Evolutionary conservation across 2,888 invertebrate genomes (phyloP).

Genomic region (Melanostoma scalare): DNA sequence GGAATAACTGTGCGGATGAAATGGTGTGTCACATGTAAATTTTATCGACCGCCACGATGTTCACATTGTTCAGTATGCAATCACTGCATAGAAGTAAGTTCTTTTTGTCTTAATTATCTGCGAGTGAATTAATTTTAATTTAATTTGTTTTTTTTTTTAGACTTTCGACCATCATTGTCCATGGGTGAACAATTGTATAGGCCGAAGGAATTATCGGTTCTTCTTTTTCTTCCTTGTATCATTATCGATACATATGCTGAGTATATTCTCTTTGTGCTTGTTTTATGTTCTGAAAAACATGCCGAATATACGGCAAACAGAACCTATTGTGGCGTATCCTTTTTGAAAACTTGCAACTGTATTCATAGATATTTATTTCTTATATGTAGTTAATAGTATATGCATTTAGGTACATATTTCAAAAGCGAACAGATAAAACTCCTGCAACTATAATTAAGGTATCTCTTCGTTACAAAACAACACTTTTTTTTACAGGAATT

Average conservation of each 20-base stretch:
- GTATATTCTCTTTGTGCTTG: constrained; percentile 96
- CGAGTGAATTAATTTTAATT: constrained; percentile 52
- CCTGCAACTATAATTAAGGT: too few relatives aligned
- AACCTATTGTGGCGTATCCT: constrained; percentile 94
- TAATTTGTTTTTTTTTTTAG: constrained; percentile 84
- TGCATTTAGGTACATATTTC: too few relatives aligned
- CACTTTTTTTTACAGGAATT: too few relatives aligned
- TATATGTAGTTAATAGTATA: not conserved
- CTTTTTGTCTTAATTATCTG: constrained; percentile 21
- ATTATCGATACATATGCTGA: constrained; percentile 97
- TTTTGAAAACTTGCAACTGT: constrained; percentile 79
- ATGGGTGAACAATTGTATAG: constrained; percentile 98
- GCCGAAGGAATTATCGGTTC: constrained; percentile 97
- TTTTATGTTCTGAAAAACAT: constrained; percentile 94
- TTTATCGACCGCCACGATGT: constrained; percentile 99
- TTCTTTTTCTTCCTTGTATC: constrained; percentile 99
- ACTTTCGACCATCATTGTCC: constrained; percentile 99
- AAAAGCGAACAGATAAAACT: too few relatives aligned
- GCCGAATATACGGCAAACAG: constrained; percentile 89
- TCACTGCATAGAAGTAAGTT: constrained; percentile 95
- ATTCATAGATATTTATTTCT: constrained; percentile 3
- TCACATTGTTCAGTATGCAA: constrained; percentile 99
- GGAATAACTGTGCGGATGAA: constrained; percentile 99
- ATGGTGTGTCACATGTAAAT: constrained; percentile 99
- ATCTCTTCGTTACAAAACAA: too few relatives aligned